A percentile compares a stretch with the other conserved stretches of the same genome.
Evolutionary conservation across 92 coral and sea anemone genomes (phyloP).

Genomic region (Epizoanthus stellaris): DNA sequence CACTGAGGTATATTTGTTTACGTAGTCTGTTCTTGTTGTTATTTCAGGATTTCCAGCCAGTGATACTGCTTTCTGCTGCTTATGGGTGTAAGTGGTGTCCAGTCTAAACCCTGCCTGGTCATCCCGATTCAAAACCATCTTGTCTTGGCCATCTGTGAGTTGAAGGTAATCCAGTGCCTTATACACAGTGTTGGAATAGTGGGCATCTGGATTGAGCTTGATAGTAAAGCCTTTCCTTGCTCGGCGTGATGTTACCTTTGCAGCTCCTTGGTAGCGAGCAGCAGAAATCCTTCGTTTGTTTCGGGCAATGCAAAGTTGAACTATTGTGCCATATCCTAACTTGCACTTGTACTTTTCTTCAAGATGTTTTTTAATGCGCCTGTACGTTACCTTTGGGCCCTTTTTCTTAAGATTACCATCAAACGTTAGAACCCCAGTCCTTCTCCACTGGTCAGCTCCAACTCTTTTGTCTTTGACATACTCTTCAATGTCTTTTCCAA

Average conservation of each 20-base stretch:
- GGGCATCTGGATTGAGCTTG: conserved; percentile 55
- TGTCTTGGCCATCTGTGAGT: conserved; percentile 39
- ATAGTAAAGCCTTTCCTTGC: conserved; percentile 53
- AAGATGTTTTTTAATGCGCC: conserved; percentile 25
- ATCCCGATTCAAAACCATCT: conserved; percentile 34
- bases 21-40: conserved; percentile 48
- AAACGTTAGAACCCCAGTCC: conserved; percentile 32
- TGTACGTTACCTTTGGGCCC: conserved; percentile 39
- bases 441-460: conserved; percentile 47
- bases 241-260: conserved; percentile 35
- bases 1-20: conserved; percentile 42
- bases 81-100: conserved; percentile 51
- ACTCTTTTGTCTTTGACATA: conserved; percentile 41
- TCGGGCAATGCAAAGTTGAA: conserved; percentile 41
- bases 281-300: conserved; percentile 60
- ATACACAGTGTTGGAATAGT: conserved; percentile 50
- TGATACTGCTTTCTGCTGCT: conserved; percentile 7
- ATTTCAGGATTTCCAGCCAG: conserved; percentile 43
- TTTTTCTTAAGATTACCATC: conserved; percentile 18
- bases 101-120: conserved; percentile 59
- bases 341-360: conserved; percentile 29
- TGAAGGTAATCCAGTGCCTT: conserved; percentile 54
- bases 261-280: conserved; percentile 39
- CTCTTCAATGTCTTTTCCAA: conserved; percentile 53
- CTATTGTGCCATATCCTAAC: conserved; percentile 37